Evolutionary conservation across 2,113 vertebrate species (phyloP).

Genomic region (Vidua chalybeata): DNA sequence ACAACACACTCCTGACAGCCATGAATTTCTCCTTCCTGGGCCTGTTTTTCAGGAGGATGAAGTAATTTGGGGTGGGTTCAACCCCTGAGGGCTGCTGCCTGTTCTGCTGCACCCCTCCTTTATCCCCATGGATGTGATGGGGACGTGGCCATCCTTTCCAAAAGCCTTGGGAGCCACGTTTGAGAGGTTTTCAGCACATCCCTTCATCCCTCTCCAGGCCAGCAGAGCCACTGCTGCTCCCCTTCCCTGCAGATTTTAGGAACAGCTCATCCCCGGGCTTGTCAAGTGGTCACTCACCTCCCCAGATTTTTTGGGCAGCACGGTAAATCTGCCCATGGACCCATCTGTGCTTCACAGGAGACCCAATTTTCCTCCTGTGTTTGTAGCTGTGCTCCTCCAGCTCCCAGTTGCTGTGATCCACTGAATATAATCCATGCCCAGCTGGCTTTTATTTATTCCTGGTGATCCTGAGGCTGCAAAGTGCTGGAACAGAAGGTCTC

Average conservation of each 20-base stretch:
- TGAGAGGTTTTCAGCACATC: not conserved
- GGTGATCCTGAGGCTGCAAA: not conserved
- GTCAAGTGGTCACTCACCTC: accelerated
- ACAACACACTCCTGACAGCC: not conserved
- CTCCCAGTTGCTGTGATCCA: not conserved
- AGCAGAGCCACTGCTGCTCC: not conserved
- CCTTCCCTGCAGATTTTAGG: not conserved
- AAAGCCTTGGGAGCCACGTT: not conserved
- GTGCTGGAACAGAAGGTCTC: not conserved
- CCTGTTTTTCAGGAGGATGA: not conserved
- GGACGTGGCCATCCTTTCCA: not conserved
- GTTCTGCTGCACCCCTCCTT: not conserved
- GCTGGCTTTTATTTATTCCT: not conserved
- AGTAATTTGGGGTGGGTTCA: not conserved
- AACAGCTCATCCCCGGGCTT: not conserved
- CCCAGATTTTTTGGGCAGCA: not conserved
- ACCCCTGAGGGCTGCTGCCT: not conserved
- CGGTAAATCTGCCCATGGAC: not conserved
- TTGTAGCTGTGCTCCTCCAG: not conserved
- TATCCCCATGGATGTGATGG: accelerated
- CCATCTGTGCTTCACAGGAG: not conserved
- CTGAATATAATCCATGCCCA: not conserved
- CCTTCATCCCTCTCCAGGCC: not conserved
- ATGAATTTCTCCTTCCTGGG: not conserved
- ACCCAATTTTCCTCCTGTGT: not conserved